Evolutionary conservation across 1,140 invertebrate species (phyloP).

Genomic region (Gerris buenoi): DNA sequence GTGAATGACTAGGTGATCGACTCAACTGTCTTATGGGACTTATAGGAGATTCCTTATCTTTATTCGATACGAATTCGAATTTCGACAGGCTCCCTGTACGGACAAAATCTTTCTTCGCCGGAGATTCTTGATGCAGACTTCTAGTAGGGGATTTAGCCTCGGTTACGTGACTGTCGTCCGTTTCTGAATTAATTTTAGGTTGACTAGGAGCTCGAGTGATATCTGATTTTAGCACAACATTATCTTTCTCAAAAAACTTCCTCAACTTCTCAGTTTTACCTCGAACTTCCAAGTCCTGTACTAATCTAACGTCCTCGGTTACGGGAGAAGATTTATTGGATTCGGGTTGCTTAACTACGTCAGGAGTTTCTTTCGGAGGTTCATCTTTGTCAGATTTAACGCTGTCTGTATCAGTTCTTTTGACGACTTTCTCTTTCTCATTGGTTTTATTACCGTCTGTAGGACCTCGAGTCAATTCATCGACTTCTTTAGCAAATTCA

Average conservation of each 20-base stretch:
- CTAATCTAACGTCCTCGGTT: neutral
- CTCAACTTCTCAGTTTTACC: constrained; percentile 8
- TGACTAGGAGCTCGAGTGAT: neutral
- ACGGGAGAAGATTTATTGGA: neutral
- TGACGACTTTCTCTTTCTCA: too few species aligned
- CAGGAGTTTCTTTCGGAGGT: neutral
- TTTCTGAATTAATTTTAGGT: neutral
- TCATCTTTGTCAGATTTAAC: neutral
- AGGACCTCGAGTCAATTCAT: neutral
- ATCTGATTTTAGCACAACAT: neutral
- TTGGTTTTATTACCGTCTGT: neutral
- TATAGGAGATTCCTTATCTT: neutral
- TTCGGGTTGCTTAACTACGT: neutral
- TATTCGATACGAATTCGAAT: neutral
- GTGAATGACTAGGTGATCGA: neutral
- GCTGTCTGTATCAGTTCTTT: neutral
- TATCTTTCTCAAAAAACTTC: constrained; percentile 5
- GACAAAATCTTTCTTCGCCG: neutral
- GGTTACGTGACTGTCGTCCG: too few species aligned
- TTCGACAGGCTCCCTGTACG: neutral
- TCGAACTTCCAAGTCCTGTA: neutral
- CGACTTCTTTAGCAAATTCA: neutral
- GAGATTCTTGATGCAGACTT: neutral
- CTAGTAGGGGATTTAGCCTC: neutral
- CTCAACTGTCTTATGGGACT: neutral